These are phyloP conservation scores for Anguilla anguilla DNA, from an alignment of 2,797 vertebrate species.

Conservation along the genomic window DNA sequence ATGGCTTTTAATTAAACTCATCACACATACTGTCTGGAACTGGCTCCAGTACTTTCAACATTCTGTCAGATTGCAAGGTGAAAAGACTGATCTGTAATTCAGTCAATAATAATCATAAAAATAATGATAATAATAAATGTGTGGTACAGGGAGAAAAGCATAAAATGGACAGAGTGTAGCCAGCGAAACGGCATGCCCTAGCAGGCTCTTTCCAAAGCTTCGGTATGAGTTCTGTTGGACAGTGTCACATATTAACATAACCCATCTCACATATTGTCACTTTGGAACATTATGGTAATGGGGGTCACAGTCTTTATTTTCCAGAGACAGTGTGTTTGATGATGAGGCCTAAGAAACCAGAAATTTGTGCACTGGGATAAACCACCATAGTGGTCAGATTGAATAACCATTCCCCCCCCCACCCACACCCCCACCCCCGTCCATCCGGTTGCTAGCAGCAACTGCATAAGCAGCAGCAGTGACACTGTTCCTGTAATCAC, in stretches of 20 bases:
- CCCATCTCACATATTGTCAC: neutral
- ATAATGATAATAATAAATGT: neutral
- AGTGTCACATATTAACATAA: too few species aligned
- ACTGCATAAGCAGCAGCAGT: neutral
- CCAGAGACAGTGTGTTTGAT: neutral
- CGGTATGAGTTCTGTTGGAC: too few species aligned
- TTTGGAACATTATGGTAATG: neutral
- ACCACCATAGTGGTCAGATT: neutral
- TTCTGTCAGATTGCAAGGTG: neutral
- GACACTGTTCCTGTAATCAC: neutral
- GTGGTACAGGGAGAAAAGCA: neutral
- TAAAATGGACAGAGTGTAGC: neutral
- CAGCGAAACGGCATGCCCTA: too few species aligned
- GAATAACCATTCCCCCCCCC: neutral
- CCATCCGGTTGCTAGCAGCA: neutral
- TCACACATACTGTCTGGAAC: neutral
- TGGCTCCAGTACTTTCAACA: neutral
- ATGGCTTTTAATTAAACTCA: neutral
- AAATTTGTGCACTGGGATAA: neutral
- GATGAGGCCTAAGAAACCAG: neutral
- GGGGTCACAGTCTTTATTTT: neutral
- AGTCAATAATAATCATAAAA: neutral
- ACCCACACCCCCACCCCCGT: neutral
- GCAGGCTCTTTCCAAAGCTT: too few species aligned
- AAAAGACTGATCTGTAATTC: neutral